Percentiles rank a stretch among this genome's conserved stretches.
phyloP scores from a whole-genome alignment of 2,888 invertebrate species.

The Petrolisthes cinctipes region DNA sequence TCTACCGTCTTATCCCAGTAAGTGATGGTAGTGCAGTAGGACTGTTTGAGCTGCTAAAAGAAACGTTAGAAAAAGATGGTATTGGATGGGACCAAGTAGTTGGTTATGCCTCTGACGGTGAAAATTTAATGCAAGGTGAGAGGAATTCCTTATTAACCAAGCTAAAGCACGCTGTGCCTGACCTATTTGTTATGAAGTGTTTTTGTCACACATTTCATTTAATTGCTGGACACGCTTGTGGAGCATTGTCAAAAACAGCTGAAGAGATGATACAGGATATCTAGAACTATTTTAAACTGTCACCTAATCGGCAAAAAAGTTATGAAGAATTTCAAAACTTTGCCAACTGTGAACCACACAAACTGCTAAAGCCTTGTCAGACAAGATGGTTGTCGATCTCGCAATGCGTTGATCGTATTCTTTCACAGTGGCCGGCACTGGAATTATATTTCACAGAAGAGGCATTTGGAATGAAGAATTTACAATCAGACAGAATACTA shows the following conservation, averaged over 20 bases:
- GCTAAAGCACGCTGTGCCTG: constrained; percentile 17
- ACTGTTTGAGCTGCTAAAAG: constrained; percentile 25
- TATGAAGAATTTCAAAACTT: constrained; percentile 37
- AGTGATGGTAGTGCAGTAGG: constrained; percentile 9
- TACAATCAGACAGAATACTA: constrained; percentile 25
- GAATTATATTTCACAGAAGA: constrained; percentile 24
- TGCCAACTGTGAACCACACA: constrained; percentile 20
- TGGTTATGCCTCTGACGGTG: constrained; percentile 18
- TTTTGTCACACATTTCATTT: constrained; percentile 26
- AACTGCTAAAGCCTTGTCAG: constrained; percentile 24
- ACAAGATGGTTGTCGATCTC: constrained; percentile 33
- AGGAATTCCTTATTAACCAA: constrained; percentile 22
- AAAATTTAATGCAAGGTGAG: constrained; percentile 27
- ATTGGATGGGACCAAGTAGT: background rate
- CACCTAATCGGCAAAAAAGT: constrained; percentile 15
- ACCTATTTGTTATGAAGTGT: constrained; percentile 29
- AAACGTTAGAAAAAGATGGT: constrained; percentile 7
- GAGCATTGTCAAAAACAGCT: constrained; percentile 23
- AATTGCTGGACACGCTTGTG: constrained; percentile 25
- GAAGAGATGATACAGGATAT: constrained; percentile 24
- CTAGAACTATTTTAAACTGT: constrained; percentile 18
- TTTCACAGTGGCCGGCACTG: constrained; percentile 24
- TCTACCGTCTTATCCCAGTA: constrained; percentile 29
- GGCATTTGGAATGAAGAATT: background rate
- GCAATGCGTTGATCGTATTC: constrained; percentile 13